Evolutionary conservation across 53 echinoderm and acorn worm species (phyloP).

Genomic region (Paracentrotus lividus): DNA sequence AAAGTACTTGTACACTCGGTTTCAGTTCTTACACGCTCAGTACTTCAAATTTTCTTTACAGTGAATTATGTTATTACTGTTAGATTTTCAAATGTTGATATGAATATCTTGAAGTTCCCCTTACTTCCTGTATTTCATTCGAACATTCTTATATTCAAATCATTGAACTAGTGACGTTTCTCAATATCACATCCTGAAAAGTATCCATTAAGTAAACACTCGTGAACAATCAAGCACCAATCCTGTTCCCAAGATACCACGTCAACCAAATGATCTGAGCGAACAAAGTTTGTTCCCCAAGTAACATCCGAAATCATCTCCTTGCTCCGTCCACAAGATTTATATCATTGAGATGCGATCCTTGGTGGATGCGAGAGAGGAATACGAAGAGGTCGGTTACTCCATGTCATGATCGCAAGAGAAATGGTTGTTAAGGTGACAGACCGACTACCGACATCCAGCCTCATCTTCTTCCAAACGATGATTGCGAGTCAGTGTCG

Average conservation of each 20-base stretch:
- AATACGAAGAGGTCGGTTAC: neutral
- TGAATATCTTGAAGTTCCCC: too few species aligned
- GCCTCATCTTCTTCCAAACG: neutral
- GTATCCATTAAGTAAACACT: neutral
- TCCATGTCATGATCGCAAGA: neutral
- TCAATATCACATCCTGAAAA: too few species aligned
- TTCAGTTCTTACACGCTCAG: too few species aligned
- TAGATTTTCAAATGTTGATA: too few species aligned
- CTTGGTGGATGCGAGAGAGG: neutral
- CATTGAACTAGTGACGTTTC: too few species aligned
- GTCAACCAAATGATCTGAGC: neutral
- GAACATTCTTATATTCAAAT: too few species aligned
- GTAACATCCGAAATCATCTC: slow-evolving; percentile 16
- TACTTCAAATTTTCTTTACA: too few species aligned
- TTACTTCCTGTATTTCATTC: too few species aligned
- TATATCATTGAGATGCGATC: neutral
- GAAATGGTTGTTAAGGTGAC: neutral
- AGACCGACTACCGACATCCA: neutral
- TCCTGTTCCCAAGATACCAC: neutral
- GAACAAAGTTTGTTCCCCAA: neutral
- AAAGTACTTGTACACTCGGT: too few species aligned
- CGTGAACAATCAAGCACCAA: neutral
- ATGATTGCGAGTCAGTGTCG: neutral
- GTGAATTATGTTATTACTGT: too few species aligned
- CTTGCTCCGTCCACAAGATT: neutral